Conservation (phyloP, 1,140 invertebrate genomes). For the Nilaparvata lugens region DNA sequence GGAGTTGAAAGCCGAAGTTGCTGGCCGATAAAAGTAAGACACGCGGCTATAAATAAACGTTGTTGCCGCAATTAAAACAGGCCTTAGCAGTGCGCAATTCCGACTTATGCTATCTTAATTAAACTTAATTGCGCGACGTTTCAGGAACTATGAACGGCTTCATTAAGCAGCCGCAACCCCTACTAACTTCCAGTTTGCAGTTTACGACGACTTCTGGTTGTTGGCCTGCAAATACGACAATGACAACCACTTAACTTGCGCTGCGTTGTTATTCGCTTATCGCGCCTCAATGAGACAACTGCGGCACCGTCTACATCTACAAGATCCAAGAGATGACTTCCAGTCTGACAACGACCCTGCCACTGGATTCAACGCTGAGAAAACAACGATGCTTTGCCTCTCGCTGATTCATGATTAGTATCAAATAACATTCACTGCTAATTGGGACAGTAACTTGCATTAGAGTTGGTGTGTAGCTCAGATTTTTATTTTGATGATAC, state of each 20-base stretch:
- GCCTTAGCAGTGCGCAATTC: not conserved
- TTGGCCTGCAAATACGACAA: not conserved
- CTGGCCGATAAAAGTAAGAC: too few species aligned
- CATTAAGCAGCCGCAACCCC: constrained; percentile 2
- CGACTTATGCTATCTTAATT: constrained; percentile 9
- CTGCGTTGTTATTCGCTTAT: not conserved
- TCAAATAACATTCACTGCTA: too few species aligned
- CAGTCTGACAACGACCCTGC: too few species aligned
- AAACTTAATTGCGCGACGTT: constrained; percentile 5
- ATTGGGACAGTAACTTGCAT: too few species aligned
- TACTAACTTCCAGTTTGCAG: not conserved
- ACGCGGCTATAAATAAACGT: too few species aligned
- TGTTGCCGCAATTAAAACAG: not conserved
- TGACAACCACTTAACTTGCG: constrained; percentile 3
- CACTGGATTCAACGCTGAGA: too few species aligned
- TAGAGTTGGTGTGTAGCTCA: too few species aligned
- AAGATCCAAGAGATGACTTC: not conserved
- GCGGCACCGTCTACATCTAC: not conserved
- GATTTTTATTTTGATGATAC: too few species aligned
- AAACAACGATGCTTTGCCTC: too few species aligned
- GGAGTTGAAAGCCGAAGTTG: too few species aligned
- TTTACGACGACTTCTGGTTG: not conserved
- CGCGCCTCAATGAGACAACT: too few species aligned
- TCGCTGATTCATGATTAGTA: too few species aligned
- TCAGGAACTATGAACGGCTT: constrained; percentile 6